phyloP scores from a whole-genome alignment of 2,797 vertebrate genomes.

The Morelia viridis region DNA sequence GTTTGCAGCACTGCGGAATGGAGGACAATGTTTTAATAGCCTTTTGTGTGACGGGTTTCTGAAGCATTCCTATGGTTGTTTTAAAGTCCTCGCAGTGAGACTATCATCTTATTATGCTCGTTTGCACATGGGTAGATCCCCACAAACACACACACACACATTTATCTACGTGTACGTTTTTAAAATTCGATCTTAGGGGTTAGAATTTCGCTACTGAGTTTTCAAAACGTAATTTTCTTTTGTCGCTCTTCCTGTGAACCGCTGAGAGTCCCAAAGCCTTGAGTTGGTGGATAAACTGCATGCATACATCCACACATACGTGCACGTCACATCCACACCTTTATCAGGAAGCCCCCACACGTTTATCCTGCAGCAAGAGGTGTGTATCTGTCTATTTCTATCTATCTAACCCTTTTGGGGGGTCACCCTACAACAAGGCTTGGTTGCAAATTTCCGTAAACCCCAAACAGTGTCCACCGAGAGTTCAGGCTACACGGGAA shows the following conservation, averaged over 20 bases:
- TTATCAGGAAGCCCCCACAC: no score
- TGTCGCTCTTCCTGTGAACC: no score
- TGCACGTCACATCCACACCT: no score
- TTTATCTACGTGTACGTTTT: background rate
- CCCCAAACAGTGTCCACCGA: background rate
- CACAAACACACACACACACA: no score
- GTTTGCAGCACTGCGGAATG: background rate
- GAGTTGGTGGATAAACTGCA: no score
- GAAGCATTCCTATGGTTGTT: background rate
- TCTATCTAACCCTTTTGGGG: background rate
- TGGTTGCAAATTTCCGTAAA: background rate
- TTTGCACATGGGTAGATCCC: no score
- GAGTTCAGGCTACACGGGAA: background rate
- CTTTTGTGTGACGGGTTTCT: background rate
- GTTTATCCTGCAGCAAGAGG: no score
- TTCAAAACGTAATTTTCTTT: no score
- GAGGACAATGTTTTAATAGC: background rate
- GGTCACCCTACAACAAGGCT: background rate
- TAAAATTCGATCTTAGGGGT: no score
- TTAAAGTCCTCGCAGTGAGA: background rate
- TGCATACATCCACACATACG: no score
- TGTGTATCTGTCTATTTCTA: background rate
- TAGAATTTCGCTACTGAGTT: no score
- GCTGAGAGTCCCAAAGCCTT: no score
- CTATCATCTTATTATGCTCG: background rate